phyloP scores from a whole-genome alignment of 1,140 invertebrate genomes.

The Drepana arcuata region DNA sequence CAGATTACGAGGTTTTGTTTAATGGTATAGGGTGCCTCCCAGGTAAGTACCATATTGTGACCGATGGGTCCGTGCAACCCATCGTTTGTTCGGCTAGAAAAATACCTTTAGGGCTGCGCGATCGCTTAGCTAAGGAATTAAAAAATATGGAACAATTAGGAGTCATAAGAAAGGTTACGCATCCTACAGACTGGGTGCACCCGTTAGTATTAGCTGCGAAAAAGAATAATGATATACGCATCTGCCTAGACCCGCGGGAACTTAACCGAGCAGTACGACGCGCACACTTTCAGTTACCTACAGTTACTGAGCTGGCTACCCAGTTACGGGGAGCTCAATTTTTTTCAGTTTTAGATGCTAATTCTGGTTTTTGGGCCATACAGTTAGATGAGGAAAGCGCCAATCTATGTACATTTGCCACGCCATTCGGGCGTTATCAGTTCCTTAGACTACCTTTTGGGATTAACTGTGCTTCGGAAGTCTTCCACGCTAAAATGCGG shows the following conservation, averaged over 20 bases:
- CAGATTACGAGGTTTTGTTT: slow-evolving; percentile 16
- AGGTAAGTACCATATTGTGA: slow-evolving; percentile 17
- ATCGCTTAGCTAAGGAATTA: background rate
- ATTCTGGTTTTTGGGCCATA: background rate
- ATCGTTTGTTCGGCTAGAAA: slow-evolving; percentile 14
- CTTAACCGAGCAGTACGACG: background rate
- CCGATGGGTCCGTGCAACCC: slow-evolving; percentile 13
- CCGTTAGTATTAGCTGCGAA: background rate
- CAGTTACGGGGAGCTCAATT: background rate
- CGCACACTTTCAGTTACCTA: background rate
- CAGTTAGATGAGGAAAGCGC: background rate
- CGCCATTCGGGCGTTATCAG: background rate
- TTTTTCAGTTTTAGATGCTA: background rate
- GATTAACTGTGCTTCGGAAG: background rate
- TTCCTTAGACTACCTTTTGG: background rate
- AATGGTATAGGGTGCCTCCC: slow-evolving; percentile 17
- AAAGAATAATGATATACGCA: background rate
- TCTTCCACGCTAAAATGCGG: background rate
- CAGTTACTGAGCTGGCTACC: background rate
- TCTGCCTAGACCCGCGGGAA: background rate
- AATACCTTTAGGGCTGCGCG: slow-evolving; percentile 9
- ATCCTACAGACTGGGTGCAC: background rate
- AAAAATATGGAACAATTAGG: background rate
- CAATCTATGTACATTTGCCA: background rate
- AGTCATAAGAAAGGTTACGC: background rate